Evolutionary conservation across 2,888 invertebrate species (phyloP), one percentile per base, ranked within the genome.

Genomic region (Drosophila recens): DNA sequence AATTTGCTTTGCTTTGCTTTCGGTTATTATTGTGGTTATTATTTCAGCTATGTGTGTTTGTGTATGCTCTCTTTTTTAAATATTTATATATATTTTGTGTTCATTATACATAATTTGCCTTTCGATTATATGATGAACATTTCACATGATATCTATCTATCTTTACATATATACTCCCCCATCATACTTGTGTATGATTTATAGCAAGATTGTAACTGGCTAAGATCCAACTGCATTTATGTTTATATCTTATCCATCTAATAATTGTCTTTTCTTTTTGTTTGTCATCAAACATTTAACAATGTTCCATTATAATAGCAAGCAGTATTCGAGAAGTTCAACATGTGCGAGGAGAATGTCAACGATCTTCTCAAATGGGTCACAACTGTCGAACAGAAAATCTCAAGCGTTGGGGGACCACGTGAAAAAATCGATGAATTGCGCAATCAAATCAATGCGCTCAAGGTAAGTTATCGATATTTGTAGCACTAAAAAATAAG

Each of bases 271-370:
- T 66, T 6, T 59, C 30, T 61, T 43, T 56, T n/a, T 49, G 57
- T 48, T 43, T 57, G 45, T 8, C 20, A 58, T 74, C 40, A 54
- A 73, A 64, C 49, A 46, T 40, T 30, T 49, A 54, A 45, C 48
- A 59, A 36, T 63, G 8, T 67, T 61, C 54, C 52, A 66, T 42
- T 17, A 45, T 42, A 62, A 80, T 94, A 98, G 98, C 97, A 97
- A 97, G 98, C 98, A 90, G 97, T 98, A 86, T 97, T 98, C 93
- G 98, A 98, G 93, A 97, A 97, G 93, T 98, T 97, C 94, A 96
- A 96, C 91, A 94, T 97, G 88, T 98, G 97, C 93, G 97, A 97
- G 93, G 97, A 97, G 92, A 96, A 96, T 45, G 94, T 98, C 68
- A 95, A 95, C 73, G 97, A 97, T 91, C 94, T 98, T 67, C 94